A percentile compares a stretch with the other conserved stretches of the same genome.
These are phyloP conservation scores for Tethya wilhelma DNA, from an alignment of 37 sponge, comb jelly and placozoan species.

Conservation along the genomic window DNA sequence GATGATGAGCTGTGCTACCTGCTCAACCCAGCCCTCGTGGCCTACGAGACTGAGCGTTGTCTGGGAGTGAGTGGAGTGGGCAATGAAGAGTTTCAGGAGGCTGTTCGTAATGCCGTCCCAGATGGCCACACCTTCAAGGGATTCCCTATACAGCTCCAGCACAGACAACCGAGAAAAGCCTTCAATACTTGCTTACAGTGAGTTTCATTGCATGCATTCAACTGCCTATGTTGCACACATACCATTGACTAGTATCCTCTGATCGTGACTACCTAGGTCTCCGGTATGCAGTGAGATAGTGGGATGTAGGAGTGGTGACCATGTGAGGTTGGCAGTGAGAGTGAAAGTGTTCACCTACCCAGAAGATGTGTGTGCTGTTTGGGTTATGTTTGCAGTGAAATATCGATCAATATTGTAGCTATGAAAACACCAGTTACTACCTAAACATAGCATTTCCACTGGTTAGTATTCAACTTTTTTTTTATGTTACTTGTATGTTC, in stretches of 20 bases:
- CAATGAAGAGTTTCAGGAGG: slow-evolving; percentile 95
- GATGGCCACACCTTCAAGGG: slow-evolving; percentile 98
- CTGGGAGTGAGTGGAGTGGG: slow-evolving; percentile 76
- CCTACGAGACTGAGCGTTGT: slow-evolving; percentile 93
- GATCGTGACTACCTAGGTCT: slow-evolving; percentile 54
- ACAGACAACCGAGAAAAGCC: slow-evolving; percentile 67
- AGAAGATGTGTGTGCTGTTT: slow-evolving; percentile 89
- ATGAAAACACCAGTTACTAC: neutral
- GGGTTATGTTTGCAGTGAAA: slow-evolving; percentile 97
- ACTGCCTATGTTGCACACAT: neutral
- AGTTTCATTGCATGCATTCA: slow-evolving; percentile 6
- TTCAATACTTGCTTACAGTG: slow-evolving; percentile 85
- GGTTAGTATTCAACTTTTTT: neutral
- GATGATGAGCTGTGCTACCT: slow-evolving; percentile 87
- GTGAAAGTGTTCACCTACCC: slow-evolving; percentile 84
- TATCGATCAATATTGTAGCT: slow-evolving; percentile 81
- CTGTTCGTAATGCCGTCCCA: slow-evolving; percentile 75
- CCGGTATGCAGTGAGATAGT: slow-evolving; percentile 91
- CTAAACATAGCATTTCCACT: neutral
- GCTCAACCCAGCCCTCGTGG: slow-evolving; percentile 84
- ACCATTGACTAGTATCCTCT: neutral
- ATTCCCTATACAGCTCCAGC: slow-evolving; percentile 92
- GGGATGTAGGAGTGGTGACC: slow-evolving; percentile 89
- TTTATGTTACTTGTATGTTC: neutral
- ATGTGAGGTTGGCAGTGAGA: slow-evolving; percentile 83